phyloP scores from a whole-genome alignment of 2,797 vertebrate species.

The Hipposideros larvatus region DNA sequence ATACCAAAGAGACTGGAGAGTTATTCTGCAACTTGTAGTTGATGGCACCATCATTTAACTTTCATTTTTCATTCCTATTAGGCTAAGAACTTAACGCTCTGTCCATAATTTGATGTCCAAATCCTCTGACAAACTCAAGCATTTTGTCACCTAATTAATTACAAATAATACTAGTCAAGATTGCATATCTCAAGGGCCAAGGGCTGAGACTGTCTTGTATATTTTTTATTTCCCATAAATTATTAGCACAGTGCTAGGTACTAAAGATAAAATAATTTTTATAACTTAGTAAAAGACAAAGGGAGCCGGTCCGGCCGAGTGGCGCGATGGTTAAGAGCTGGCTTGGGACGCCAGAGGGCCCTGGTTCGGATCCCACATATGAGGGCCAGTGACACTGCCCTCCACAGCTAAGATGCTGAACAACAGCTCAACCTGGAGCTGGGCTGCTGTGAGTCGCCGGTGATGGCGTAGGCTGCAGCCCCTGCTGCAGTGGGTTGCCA shows the following conservation, averaged over 20 bases:
- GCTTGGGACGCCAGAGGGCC: no score
- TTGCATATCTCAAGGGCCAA: not conserved
- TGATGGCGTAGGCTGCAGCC: no score
- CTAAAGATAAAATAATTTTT: not conserved
- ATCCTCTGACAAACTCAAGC: not conserved
- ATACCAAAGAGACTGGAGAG: not conserved
- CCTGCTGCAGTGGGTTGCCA: no score
- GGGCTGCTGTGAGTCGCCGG: no score
- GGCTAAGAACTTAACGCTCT: constrained; percentile 8
- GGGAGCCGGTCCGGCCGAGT: not conserved
- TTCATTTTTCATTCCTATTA: constrained; percentile 11
- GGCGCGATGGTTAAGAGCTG: no score
- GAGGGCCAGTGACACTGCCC: no score
- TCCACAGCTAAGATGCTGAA: no score
- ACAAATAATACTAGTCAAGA: not conserved
- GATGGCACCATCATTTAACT: not conserved
- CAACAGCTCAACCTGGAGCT: no score
- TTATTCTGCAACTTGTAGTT: constrained; percentile 24
- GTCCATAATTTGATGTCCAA: not conserved
- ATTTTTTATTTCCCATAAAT: not conserved
- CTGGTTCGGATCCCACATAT: no score
- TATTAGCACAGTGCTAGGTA: not conserved
- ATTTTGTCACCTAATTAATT: not conserved
- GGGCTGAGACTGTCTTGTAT: not conserved
- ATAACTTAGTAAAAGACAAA: constrained; percentile 16